phyloP scores from a whole-genome alignment of 2,113 vertebrate species.

The Condylura cristata region DNA sequence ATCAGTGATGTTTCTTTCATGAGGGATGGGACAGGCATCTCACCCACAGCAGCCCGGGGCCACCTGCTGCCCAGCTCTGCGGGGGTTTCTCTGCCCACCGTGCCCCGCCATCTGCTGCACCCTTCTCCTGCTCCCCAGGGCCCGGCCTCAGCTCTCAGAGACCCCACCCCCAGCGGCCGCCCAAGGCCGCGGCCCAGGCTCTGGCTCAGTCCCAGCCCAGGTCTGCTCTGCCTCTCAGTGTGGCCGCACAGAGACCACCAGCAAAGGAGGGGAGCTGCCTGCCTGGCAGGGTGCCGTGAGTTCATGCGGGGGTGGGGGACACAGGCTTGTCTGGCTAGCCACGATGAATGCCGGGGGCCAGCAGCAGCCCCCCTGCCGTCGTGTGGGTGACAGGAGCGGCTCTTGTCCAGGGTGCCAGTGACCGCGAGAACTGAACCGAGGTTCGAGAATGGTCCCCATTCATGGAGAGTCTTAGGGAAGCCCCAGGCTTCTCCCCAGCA shows the following conservation, averaged over 20 bases:
- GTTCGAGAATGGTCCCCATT: not conserved
- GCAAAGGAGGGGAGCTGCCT: rapidly evolving
- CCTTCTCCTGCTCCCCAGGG: not conserved
- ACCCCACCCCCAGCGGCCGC: not conserved
- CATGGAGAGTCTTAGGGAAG: not conserved
- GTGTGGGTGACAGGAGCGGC: not conserved
- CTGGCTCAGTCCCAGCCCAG: not conserved
- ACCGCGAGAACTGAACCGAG: not conserved
- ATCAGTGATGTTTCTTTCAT: slow-evolving; percentile 86
- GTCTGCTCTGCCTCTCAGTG: not conserved
- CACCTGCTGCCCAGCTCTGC: not conserved
- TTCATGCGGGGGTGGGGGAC: not conserved
- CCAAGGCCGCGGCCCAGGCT: not conserved
- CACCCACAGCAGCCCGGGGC: slow-evolving; percentile 9
- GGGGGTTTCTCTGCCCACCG: rapidly evolving
- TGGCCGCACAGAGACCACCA: not conserved
- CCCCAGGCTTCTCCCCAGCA: not conserved
- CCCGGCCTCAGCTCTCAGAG: not conserved
- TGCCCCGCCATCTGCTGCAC: slow-evolving; percentile 12
- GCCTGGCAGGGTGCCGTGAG: not conserved
- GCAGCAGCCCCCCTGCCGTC: not conserved
- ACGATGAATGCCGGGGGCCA: not conserved
- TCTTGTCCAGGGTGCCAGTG: not conserved
- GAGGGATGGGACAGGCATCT: slow-evolving; percentile 67
- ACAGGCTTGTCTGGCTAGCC: too few species aligned